Base-by-base conservation (phyloP, 2,888 invertebrate species). In the Tyria jacobaeae region DNA sequence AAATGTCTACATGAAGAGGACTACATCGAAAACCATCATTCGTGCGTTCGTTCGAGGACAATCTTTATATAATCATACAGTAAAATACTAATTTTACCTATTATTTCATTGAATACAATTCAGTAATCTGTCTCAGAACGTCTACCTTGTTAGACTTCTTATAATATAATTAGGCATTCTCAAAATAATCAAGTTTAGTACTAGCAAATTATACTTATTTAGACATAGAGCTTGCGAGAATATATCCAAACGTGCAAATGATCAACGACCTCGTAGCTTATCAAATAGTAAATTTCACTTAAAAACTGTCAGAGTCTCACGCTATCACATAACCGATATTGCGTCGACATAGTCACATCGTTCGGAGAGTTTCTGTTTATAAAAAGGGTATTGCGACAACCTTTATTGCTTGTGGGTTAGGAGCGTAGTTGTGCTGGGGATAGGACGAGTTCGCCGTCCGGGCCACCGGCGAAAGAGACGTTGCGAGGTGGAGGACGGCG, bases 361-460 rank as follows among this genome's bases (percentile, higher is more conserved):
- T 86, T 76, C 76, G 71, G 70, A 73, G 76, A 74, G 75, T 76
- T 68, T 50, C 60, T 67, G 66, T 70, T 68, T 76, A 75, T 70
- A 80, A 80, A 80, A 76, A 65, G 66, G 64, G 78, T 88, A 84
- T 87, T 85, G 88, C 85, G 83, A 81, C 73, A 75, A 80, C 62
- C 73, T 81, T 86, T 90, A 89, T 90, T 89, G 90, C 89, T 90
- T 87, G 83, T 69, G 81, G 82, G 89, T 89, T 94, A 94, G 86
- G 94, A 94, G 88, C 95, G 94, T 80, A 96, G 89, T 82, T 95
- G 95, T 70, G 95, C 94, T 73, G 95, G 95, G 81, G 95, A 95
- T 78, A 96, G 94, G 68, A 96, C 95, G 69, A 96, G 95, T 71
- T 95, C 96, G 81, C 91, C 92, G 90, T 92, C 92, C 62, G 88